Evolutionary conservation across 1,140 invertebrate species (phyloP).

Genomic region (Bombus breviceps): DNA sequence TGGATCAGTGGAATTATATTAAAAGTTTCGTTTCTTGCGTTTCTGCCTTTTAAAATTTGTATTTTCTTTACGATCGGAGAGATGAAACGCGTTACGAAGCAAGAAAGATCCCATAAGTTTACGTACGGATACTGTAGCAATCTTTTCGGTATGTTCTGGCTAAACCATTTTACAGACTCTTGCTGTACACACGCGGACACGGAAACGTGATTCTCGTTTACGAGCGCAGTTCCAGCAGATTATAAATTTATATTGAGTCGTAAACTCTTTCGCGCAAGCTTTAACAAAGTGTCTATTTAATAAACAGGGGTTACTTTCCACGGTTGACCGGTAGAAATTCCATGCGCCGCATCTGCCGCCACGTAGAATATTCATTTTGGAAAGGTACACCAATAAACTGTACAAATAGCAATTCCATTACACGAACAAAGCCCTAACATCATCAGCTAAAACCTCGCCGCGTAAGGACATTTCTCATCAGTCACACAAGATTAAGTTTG

Average conservation of each 20-base stretch:
- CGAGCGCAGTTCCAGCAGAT: background rate
- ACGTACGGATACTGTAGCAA: background rate
- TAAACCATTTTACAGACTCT: background rate
- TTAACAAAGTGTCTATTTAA: slow-evolving; percentile 14
- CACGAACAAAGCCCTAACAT: slow-evolving; percentile 17
- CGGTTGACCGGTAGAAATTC: background rate
- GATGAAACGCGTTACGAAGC: background rate
- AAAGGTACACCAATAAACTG: background rate
- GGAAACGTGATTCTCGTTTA: slow-evolving; percentile 7
- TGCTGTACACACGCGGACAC: too few relatives aligned
- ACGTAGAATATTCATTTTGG: background rate
- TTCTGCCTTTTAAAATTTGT: background rate
- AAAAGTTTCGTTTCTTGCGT: background rate
- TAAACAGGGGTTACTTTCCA: background rate
- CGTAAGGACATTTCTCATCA: slow-evolving; percentile 22
- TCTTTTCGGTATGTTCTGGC: background rate
- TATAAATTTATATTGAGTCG: slow-evolving; percentile 2
- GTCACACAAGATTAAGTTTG: slow-evolving; percentile 27
- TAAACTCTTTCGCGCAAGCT: background rate
- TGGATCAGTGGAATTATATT: background rate
- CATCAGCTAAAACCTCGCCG: slow-evolving; percentile 9
- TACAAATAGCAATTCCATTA: slow-evolving; percentile 26
- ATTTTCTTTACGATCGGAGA: background rate
- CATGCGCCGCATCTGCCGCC: background rate
- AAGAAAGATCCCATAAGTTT: background rate